These are phyloP conservation scores for Xerus rutilus DNA, from an alignment of 2,797 vertebrate species.

Conservation along the genomic window DNA sequence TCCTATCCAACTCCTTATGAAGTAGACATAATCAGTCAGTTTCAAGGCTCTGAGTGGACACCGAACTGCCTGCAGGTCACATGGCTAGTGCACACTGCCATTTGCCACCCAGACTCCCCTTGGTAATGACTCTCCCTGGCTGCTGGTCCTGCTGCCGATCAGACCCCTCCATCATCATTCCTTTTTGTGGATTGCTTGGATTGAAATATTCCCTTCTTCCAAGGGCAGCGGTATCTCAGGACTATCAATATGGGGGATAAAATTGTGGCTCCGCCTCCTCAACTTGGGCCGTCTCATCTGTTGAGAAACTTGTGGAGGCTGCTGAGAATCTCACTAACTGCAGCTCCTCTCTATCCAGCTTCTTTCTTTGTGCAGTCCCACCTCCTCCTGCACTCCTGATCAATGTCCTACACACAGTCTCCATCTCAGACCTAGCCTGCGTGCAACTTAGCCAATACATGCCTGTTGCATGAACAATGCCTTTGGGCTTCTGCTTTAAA, in stretches of 20 bases:
- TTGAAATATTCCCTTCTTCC: neutral
- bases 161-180: neutral
- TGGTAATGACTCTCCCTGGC: neutral
- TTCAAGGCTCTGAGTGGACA: too few relatives aligned
- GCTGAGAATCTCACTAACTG: neutral
- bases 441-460: too few relatives aligned
- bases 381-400: neutral
- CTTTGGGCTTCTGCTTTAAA: neutral
- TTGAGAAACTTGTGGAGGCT: neutral
- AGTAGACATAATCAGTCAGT: neutral
- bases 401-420: neutral
- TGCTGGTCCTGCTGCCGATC: neutral
- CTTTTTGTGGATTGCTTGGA: neutral
- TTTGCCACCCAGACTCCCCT: neutral
- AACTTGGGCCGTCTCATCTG: neutral
- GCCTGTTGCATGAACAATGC: neutral
- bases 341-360: neutral
- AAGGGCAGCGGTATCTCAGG: neutral
- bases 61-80: neutral
- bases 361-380: neutral
- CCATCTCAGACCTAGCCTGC: neutral
- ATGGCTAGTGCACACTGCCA: fast-evolving
- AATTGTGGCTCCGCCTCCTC: neutral
- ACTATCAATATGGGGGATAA: neutral
- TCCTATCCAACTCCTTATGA: neutral